Conservation (phyloP, 2,797 vertebrate species). For the Gallinago nigripennis region DNA sequence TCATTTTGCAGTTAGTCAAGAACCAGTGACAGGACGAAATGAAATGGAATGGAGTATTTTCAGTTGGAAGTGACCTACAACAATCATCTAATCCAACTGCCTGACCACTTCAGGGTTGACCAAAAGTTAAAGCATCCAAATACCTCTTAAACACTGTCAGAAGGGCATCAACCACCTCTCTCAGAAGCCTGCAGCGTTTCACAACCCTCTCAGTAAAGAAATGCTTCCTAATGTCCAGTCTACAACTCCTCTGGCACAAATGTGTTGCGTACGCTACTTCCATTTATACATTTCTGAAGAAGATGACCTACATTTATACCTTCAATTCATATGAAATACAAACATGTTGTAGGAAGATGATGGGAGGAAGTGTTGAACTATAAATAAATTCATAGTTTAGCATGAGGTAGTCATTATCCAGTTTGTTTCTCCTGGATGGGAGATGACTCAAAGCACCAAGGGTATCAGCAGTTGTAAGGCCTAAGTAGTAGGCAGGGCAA, state of each 20-base stretch:
- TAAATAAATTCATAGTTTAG: background rate
- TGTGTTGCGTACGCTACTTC: background rate
- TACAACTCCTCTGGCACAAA: background rate
- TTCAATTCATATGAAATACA: background rate
- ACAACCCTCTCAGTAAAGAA: background rate
- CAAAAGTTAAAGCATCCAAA: background rate
- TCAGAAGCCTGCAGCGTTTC: background rate
- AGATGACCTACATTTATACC: background rate
- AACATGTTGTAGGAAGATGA: background rate
- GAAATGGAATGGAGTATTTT: background rate
- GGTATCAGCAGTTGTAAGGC: background rate
- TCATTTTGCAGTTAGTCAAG: background rate
- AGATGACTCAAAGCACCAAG: background rate
- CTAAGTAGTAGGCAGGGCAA: background rate
- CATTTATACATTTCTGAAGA: background rate
- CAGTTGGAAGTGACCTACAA: background rate
- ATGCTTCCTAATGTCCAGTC: background rate
- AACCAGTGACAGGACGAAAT: background rate
- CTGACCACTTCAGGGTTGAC: background rate
- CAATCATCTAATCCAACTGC: background rate
- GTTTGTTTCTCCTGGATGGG: background rate
- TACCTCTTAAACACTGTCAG: background rate
- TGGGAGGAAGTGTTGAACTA: background rate
- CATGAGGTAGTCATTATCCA: background rate
- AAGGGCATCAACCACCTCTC: background rate